Conservation (phyloP, 2,113 vertebrate species). For the Hylia prasina region DNA sequence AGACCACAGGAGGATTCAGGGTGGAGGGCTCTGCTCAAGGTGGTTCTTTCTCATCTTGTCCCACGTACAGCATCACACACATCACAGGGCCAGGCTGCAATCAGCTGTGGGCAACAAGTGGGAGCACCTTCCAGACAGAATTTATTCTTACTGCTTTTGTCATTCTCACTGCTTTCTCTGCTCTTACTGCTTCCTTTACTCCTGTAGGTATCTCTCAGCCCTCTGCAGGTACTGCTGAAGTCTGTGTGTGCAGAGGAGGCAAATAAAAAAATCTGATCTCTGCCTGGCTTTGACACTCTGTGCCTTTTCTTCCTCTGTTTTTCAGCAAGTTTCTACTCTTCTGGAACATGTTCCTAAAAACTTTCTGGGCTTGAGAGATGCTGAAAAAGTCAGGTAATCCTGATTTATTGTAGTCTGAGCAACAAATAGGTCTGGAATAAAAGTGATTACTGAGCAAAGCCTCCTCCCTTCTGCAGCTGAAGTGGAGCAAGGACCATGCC, state of each 20-base stretch:
- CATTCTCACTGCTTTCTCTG: not conserved
- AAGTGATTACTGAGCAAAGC: not conserved
- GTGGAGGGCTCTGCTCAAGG: not conserved
- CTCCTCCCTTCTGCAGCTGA: not conserved
- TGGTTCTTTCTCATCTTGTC: not conserved
- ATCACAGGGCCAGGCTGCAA: fast-evolving
- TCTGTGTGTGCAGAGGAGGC: not conserved
- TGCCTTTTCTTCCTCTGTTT: not conserved
- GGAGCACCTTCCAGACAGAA: not conserved
- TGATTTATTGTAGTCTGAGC: not conserved
- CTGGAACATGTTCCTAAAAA: not conserved
- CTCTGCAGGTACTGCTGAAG: not conserved
- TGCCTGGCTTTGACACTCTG: not conserved
- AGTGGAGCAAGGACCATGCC: not conserved
- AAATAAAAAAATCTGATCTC: not conserved
- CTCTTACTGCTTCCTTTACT: not conserved
- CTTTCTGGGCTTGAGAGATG: not conserved
- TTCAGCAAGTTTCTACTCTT: not conserved
- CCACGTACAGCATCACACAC: fast-evolving
- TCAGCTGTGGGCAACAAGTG: not conserved
- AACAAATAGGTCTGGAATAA: not conserved
- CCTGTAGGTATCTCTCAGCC: fast-evolving
- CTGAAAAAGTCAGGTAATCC: not conserved
- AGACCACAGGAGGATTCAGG: not conserved
- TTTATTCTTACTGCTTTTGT: not conserved